Percentiles rank a stretch among this genome's conserved stretches.
Conservation (phyloP, 1,140 invertebrate species). For the Anthonomus grandis region DNA sequence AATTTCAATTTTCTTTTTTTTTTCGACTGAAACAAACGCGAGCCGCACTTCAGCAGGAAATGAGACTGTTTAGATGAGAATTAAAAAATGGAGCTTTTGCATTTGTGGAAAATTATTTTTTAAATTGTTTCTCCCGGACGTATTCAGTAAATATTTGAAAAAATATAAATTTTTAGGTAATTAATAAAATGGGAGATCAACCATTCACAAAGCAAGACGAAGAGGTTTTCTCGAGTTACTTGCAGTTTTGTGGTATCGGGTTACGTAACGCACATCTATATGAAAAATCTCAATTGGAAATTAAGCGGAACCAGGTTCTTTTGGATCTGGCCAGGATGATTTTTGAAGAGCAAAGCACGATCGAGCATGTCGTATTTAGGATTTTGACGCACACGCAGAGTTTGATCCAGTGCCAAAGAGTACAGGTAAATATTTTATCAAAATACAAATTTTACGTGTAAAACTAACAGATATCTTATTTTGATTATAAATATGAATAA, state of each 20-base stretch:
- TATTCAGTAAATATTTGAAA: too few relatives aligned
- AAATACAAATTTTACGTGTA: neutral
- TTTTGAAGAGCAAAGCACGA: conserved; percentile 95
- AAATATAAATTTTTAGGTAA: conserved; percentile 64
- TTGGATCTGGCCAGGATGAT: conserved; percentile 92
- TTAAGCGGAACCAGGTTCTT: conserved; percentile 92
- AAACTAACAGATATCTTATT: too few relatives aligned
- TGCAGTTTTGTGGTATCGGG: conserved; percentile 95
- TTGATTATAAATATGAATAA: too few relatives aligned
- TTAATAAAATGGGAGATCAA: conserved; percentile 85
- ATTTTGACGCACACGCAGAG: conserved; percentile 94
- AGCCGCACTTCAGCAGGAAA: too few relatives aligned
- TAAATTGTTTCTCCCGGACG: too few relatives aligned
- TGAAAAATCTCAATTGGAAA: conserved; percentile 89
- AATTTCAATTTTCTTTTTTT: too few relatives aligned
- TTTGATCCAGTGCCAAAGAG: conserved; percentile 88
- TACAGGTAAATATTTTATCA: conserved; percentile 62
- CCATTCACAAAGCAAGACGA: conserved; percentile 83
- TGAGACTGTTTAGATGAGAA: too few relatives aligned
- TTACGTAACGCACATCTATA: conserved; percentile 91
- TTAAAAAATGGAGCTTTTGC: too few relatives aligned
- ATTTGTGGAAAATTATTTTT: too few relatives aligned
- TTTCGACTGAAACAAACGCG: too few relatives aligned
- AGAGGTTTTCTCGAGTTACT: conserved; percentile 86
- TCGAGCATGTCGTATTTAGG: conserved; percentile 91